These are phyloP conservation scores for Drosophila yooni DNA, from an alignment of 2,888 invertebrate species.

Conservation along the genomic window DNA sequence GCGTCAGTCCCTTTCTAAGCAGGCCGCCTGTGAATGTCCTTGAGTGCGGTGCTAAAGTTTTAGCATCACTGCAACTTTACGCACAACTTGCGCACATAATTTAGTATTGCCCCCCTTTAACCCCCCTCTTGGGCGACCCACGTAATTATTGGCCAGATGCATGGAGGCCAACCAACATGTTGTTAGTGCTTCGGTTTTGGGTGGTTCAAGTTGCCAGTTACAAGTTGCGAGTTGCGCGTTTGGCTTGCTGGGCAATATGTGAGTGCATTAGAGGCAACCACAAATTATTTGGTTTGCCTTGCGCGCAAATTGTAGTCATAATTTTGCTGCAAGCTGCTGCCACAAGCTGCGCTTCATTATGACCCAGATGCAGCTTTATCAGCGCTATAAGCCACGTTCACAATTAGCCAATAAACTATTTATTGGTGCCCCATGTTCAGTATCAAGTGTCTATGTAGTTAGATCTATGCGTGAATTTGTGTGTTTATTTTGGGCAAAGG, in stretches of 20 bases:
- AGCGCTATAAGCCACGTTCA: conserved; percentile 32
- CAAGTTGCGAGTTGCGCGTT: background rate
- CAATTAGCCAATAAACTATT: conserved; percentile 35
- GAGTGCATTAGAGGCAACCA: conserved; percentile 78
- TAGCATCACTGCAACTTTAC: conserved; percentile 73
- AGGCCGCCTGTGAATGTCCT: conserved; percentile 44
- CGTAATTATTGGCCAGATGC: conserved; percentile 72
- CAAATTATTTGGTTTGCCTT: conserved; percentile 76
- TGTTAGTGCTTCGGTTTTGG: conserved; percentile 25
- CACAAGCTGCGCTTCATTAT: conserved; percentile 52
- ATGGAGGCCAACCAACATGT: conserved; percentile 21
- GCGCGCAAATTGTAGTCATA: conserved; percentile 74
- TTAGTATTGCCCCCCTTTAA: conserved; percentile 25
- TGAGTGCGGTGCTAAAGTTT: conserved; percentile 74
- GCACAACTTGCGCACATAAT: conserved; percentile 77
- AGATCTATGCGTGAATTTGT: background rate
- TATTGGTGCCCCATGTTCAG: background rate
- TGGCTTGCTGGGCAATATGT: conserved; percentile 56
- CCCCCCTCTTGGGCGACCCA: conserved; percentile 11
- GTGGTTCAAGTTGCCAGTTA: background rate
- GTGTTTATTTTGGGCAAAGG: background rate
- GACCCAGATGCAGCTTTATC: conserved; percentile 59
- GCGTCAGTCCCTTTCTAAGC: background rate
- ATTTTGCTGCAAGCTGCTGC: conserved; percentile 57
- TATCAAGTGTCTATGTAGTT: background rate